Percentiles rank a stretch among this genome's conserved stretches.
phyloP scores from a whole-genome alignment of 2,888 invertebrate genomes.

The Dasypogon diadema region DNA sequence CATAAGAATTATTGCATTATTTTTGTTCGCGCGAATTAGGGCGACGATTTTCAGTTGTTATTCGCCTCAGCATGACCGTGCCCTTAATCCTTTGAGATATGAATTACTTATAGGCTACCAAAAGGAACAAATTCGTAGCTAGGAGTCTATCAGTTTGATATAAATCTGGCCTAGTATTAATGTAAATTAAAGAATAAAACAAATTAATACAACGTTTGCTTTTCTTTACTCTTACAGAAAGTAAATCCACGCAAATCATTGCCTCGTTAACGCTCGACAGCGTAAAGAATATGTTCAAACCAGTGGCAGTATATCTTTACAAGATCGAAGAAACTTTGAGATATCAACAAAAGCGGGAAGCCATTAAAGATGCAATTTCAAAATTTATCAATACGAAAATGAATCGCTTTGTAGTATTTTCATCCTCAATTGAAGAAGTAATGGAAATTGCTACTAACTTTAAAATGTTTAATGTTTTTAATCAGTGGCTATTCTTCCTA shows the following conservation, averaged over 20 bases:
- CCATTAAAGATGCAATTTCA: slow-evolving; percentile 60
- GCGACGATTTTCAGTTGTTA: no score
- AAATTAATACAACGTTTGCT: no score
- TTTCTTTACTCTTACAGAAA: slow-evolving; percentile 59
- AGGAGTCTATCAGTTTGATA: no score
- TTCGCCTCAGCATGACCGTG: no score
- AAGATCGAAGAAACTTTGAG: slow-evolving; percentile 62
- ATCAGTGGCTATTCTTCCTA: slow-evolving; percentile 86
- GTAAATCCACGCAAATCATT: slow-evolving; percentile 62
- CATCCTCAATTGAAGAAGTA: slow-evolving; percentile 70
- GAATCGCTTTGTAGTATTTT: slow-evolving; percentile 64
- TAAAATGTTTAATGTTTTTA: slow-evolving; percentile 77
- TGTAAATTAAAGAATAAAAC: no score
- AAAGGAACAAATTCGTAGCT: no score
- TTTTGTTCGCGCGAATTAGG: no score
- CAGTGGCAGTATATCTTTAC: slow-evolving; percentile 64
- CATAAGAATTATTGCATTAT: no score
- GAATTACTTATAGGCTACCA: no score
- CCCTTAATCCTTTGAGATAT: no score
- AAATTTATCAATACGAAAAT: slow-evolving; percentile 60
- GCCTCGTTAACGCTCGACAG: slow-evolving; percentile 64
- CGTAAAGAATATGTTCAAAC: slow-evolving; percentile 62
- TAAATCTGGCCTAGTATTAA: no score
- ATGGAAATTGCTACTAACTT: slow-evolving; percentile 77
- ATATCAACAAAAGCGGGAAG: slow-evolving; percentile 62